Conservation (phyloP, 1,140 invertebrate genomes). For the Sogatella furcifera region DNA sequence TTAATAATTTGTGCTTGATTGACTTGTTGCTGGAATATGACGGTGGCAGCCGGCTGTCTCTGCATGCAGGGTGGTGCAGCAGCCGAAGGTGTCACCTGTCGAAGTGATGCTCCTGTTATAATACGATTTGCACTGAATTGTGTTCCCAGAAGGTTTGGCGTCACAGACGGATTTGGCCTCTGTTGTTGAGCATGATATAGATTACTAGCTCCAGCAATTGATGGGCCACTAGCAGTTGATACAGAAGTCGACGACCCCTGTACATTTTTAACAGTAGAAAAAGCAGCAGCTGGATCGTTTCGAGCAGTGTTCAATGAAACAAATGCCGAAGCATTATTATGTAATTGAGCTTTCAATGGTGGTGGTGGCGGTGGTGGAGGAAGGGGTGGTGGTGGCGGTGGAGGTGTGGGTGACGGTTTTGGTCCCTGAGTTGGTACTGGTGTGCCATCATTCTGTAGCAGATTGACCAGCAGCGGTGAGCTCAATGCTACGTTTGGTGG, state of each 20-base stretch:
- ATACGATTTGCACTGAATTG: too few species aligned
- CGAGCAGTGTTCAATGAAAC: conserved; percentile 5
- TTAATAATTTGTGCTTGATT: conserved; percentile 10
- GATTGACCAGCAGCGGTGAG: conserved; percentile 82
- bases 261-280: too few species aligned
- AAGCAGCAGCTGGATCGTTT: too few species aligned
- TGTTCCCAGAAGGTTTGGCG: too few species aligned
- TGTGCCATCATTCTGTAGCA: conserved; percentile 74
- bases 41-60: neutral
- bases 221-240: too few species aligned
- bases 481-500: conserved; percentile 51
- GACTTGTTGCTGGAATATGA: neutral
- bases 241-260: too few species aligned
- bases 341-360: conserved; percentile 13
- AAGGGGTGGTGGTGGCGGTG: conserved; percentile 19
- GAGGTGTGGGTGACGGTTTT: conserved; percentile 31
- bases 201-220: too few species aligned
- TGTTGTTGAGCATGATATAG: too few species aligned
- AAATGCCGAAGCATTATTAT: conserved; percentile 12
- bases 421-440: conserved; percentile 23
- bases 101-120: neutral
- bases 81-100: conserved; percentile 1
- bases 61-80: neutral
- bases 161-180: too few species aligned
- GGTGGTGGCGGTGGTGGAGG: conserved; percentile 30